Base-by-base conservation (phyloP, 2,113 vertebrate genomes). In the Anguilla rostrata region DNA sequence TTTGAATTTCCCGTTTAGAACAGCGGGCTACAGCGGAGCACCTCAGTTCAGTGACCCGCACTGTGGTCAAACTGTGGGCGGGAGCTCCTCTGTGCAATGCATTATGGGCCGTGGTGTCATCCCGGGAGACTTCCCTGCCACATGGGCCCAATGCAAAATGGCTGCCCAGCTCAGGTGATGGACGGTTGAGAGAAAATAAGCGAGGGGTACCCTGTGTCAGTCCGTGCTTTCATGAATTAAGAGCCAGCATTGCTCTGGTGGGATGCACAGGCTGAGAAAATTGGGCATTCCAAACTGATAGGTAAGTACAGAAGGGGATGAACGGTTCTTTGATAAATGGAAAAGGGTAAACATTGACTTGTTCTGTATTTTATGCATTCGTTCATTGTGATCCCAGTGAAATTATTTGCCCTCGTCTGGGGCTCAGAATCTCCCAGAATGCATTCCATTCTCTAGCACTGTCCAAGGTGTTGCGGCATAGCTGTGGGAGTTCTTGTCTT, bases 401-500 rank as follows among this genome's bases (percentile, higher is more conserved):
- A 34, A 34, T 29, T 12, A 34, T n/a, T 34, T 75, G 71, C n/a
- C 0, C n/a, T 34, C 71, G 11, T 75, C 26, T 75, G 80, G 80
- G 20, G 34, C 29, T 16, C 11, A 53, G 41, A 29, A 34, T 53
- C 46, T 49, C 81, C n/a, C 29, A 86, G 86, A 82, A 87, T 9
- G 34, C 84, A 88, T 89, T 89, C 88, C 63, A 87, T 49, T 82
- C 87, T 53, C 49, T 53, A 53, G 53, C 85, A 84, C 57, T 81
- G 40, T 84, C 86, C 78, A 87, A 87, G 82, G 56, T 83, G 56
- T 63, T 63, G 82, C 29, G 18, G 29, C n/a, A 83, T 87, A 85
- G 89, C 39, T n/a, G 40, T 39, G 85, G 88, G 86, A 86, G 34
- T 81, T 83, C 66, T 89, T 66, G 39, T 83, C 81, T 34, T 88